Evolutionary conservation across 2,888 invertebrate species (phyloP).

Genomic region (Aquatica leii): DNA sequence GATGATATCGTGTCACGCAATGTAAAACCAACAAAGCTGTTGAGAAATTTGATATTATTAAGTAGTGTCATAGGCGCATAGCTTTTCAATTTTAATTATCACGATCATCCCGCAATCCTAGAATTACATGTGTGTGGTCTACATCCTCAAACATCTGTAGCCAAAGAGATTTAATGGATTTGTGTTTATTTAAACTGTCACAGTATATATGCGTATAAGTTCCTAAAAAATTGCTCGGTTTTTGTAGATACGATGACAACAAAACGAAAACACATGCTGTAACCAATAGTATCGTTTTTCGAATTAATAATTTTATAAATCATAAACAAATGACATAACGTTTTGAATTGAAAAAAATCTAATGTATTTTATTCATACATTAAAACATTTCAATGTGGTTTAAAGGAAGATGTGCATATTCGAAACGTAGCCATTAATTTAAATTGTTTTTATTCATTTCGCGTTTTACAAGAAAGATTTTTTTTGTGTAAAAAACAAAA

Average conservation of each 20-base stretch:
- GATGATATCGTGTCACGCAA: not conserved
- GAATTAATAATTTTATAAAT: not conserved
- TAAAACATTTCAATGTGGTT: too few species aligned
- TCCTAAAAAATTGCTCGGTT: slow-evolving; percentile 20
- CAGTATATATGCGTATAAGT: slow-evolving; percentile 29
- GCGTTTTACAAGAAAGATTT: too few species aligned
- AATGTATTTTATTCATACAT: too few species aligned
- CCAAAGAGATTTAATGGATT: slow-evolving; percentile 47
- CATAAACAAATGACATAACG: not conserved
- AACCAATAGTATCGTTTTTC: slow-evolving; percentile 2
- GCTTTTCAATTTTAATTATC: slow-evolving; percentile 14
- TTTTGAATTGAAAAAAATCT: too few species aligned
- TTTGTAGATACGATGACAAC: slow-evolving; percentile 17
- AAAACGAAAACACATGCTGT: slow-evolving; percentile 17
- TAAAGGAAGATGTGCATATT: too few species aligned
- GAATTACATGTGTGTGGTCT: slow-evolving; percentile 38
- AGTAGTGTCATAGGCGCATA: not conserved
- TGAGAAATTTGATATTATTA: slow-evolving; percentile 2
- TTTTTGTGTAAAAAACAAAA: too few species aligned
- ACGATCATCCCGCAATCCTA: slow-evolving; percentile 14
- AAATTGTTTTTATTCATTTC: too few species aligned
- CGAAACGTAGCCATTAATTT: too few species aligned
- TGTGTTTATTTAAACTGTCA: slow-evolving; percentile 46
- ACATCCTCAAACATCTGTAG: slow-evolving; percentile 38
- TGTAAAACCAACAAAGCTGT: not conserved